Evolutionary conservation across 2,888 invertebrate species (phyloP).

Genomic region (Aphodius granarius): DNA sequence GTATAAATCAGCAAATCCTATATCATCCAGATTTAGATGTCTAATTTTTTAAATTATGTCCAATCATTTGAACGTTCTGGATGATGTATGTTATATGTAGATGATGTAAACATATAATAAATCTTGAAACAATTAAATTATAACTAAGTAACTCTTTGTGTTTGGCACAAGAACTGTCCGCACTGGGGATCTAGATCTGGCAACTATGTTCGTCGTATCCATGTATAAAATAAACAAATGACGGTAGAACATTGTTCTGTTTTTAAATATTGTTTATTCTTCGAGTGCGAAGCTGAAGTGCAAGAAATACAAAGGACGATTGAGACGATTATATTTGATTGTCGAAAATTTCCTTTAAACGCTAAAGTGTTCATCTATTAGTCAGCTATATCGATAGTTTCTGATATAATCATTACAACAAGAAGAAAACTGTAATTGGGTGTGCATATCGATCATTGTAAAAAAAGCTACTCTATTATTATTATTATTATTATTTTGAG

Average conservation of each 20-base stretch:
- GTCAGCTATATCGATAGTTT: slow-evolving; percentile 47
- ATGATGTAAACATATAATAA: no score
- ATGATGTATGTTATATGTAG: no score
- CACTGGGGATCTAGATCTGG: slow-evolving; percentile 5
- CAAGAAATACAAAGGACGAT: slow-evolving; percentile 34
- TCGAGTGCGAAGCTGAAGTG: slow-evolving; percentile 43
- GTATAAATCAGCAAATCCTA: no score
- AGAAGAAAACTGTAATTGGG: slow-evolving; percentile 33
- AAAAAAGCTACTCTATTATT: slow-evolving; percentile 22
- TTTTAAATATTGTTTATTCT: slow-evolving; percentile 56
- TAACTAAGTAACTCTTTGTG: background rate
- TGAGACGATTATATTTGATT: slow-evolving; percentile 29
- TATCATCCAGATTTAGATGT: background rate
- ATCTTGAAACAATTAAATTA: background rate
- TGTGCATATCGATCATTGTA: slow-evolving; percentile 30
- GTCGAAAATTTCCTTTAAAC: slow-evolving; percentile 43
- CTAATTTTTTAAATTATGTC: background rate
- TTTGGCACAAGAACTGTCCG: slow-evolving; percentile 15
- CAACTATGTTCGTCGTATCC: background rate
- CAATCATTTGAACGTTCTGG: background rate
- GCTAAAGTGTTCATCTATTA: slow-evolving; percentile 52
- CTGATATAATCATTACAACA: slow-evolving; percentile 45
- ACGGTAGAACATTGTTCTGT: slow-evolving; percentile 55
- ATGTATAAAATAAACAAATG: slow-evolving; percentile 20
- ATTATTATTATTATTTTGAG: slow-evolving; percentile 22